phyloP scores from a whole-genome alignment of 2,113 vertebrate species.

The Elgaria multicarinata region DNA sequence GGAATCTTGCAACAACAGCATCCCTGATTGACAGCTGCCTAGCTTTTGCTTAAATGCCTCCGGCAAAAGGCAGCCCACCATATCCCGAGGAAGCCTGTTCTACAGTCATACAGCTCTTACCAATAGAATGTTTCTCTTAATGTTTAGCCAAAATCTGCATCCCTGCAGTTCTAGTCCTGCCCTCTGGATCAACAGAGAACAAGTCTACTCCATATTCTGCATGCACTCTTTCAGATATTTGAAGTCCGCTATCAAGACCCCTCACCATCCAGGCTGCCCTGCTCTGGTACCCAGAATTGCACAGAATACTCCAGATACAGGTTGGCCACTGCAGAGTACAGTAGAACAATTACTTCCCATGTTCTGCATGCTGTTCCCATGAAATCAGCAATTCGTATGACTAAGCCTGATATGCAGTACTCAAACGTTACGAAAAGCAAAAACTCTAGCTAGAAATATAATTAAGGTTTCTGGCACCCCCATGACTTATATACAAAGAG shows the following conservation, averaged over 20 bases:
- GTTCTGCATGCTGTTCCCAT: not conserved
- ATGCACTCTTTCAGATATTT: not conserved
- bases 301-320: not conserved
- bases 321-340: not conserved
- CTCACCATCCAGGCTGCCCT: not conserved
- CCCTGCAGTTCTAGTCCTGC: not conserved
- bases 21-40: no score
- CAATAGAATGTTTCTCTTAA: not conserved
- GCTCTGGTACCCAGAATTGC: not conserved
- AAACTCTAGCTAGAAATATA: not conserved
- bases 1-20: no score
- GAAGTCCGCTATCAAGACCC: not conserved
- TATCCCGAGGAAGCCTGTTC: no score
- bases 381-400: not conserved
- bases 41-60: no score
- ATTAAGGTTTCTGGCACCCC: not conserved
- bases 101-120: no score
- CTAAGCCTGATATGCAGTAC: not conserved
- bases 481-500: not conserved
- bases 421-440: not conserved
- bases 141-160: not conserved
- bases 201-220: not conserved
- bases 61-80: no score
- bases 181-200: not conserved
- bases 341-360: not conserved